phyloP scores from a whole-genome alignment of 2,888 invertebrate species.

The Flexamia atlantica region DNA sequence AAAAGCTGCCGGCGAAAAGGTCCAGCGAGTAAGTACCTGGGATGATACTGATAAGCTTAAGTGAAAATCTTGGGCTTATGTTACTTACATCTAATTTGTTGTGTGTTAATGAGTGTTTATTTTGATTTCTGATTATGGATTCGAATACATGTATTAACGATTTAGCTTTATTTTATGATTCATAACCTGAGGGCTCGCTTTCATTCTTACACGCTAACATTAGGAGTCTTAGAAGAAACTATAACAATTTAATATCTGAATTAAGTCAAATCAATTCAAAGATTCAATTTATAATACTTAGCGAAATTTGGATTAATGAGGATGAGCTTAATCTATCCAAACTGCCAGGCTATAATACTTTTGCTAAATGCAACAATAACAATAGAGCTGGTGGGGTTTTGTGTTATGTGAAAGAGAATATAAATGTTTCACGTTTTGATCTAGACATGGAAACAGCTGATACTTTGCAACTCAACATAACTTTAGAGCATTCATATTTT shows the following conservation, averaged over 20 bases:
- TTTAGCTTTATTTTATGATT: neutral
- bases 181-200: neutral
- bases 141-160: neutral
- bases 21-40: neutral
- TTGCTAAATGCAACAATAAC: slow-evolving; percentile 5
- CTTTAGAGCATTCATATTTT: neutral
- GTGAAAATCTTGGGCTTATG: neutral
- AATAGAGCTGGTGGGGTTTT: slow-evolving; percentile 9
- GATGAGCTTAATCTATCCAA: slow-evolving; percentile 2
- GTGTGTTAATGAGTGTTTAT: neutral
- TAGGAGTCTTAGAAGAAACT: slow-evolving; percentile 3
- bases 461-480: neutral
- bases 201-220: neutral
- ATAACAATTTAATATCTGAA: slow-evolving; percentile 4
- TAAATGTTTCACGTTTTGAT: neutral
- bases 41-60: slow-evolving; percentile 30
- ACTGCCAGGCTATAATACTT: slow-evolving; percentile 21
- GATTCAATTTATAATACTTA: neutral
- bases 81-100: neutral
- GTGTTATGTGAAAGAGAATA: neutral
- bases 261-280: neutral
- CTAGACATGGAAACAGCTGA: neutral
- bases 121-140: neutral
- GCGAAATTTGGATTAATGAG: slow-evolving; percentile 3
- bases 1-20: slow-evolving; percentile 20